Evolutionary conservation across 2,888 invertebrate species (phyloP).

Genomic region (Deilephila elpenor): DNA sequence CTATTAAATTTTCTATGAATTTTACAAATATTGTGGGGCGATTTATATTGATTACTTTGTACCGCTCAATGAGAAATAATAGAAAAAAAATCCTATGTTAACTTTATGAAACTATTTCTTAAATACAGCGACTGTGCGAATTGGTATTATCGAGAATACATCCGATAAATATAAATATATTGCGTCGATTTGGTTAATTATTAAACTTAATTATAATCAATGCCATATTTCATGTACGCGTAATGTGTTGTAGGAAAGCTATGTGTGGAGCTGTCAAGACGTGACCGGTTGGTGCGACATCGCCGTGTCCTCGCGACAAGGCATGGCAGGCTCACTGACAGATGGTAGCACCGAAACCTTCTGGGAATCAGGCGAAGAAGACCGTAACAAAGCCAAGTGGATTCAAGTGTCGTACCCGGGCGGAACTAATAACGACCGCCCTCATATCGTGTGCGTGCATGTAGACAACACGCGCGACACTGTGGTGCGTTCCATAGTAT

Average conservation of each 20-base stretch:
- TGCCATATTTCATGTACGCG: too few species aligned
- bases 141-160: too few species aligned
- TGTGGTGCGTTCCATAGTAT: slow-evolving; percentile 83
- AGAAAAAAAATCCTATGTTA: too few species aligned
- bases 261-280: slow-evolving; percentile 88
- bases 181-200: too few species aligned
- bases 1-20: too few species aligned
- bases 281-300: slow-evolving; percentile 91
- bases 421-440: slow-evolving; percentile 80
- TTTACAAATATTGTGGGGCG: too few species aligned
- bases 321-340: slow-evolving; percentile 96
- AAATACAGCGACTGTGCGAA: too few species aligned
- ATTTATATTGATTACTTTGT: too few species aligned
- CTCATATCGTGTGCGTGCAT: slow-evolving; percentile 93
- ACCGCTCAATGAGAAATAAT: too few species aligned
- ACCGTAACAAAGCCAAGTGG: slow-evolving; percentile 95
- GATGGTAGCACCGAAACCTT: slow-evolving; percentile 99
- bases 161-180: too few species aligned
- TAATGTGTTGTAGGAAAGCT: slow-evolving; percentile 66
- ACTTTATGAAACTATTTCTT: too few species aligned
- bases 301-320: slow-evolving; percentile 96
- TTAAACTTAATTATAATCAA: too few species aligned
- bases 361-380: slow-evolving; percentile 99
- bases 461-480: slow-evolving; percentile 97
- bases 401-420: slow-evolving; percentile 85